Evolutionary conservation across 2,888 invertebrate species (phyloP).

Genomic region (Hanleya hanleyi): DNA sequence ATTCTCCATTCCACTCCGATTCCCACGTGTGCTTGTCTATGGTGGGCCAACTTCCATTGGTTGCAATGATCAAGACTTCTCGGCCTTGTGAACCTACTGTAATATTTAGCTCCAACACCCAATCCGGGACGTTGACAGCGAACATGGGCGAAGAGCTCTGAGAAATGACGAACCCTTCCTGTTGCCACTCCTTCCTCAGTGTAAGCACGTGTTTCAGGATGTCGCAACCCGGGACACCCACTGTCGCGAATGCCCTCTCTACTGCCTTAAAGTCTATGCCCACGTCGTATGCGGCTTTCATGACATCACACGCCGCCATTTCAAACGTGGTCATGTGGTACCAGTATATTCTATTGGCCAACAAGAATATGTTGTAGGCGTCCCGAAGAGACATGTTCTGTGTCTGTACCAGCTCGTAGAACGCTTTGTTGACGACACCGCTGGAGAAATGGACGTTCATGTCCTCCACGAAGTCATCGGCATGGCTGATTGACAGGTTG

Average conservation of each 20-base stretch:
- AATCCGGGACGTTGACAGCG: background rate
- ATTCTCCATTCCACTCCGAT: background rate
- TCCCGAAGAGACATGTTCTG: slow-evolving; percentile 35
- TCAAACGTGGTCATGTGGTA: slow-evolving; percentile 32
- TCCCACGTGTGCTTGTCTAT: background rate
- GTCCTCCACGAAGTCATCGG: slow-evolving; percentile 24
- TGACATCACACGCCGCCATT: slow-evolving; percentile 49
- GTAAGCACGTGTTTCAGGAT: slow-evolving; percentile 34
- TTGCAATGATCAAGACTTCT: background rate
- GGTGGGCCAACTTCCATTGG: background rate
- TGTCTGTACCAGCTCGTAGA: slow-evolving; percentile 41
- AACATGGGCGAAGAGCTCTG: background rate
- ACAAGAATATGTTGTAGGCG: slow-evolving; percentile 44
- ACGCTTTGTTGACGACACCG: slow-evolving; percentile 48
- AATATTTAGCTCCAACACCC: background rate
- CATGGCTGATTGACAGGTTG: slow-evolving; percentile 41
- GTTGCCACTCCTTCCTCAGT: slow-evolving; percentile 13
- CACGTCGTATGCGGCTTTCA: slow-evolving; percentile 47
- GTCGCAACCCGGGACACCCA: slow-evolving; percentile 48
- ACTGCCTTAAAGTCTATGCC: slow-evolving; percentile 38
- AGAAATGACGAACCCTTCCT: background rate
- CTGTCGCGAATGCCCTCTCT: slow-evolving; percentile 33
- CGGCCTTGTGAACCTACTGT: background rate
- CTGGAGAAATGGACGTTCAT: slow-evolving; percentile 50
- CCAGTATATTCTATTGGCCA: slow-evolving; percentile 51